Evolutionary conservation across 2,797 vertebrate species (phyloP).

Genomic region (Amblyraja radiata): DNA sequence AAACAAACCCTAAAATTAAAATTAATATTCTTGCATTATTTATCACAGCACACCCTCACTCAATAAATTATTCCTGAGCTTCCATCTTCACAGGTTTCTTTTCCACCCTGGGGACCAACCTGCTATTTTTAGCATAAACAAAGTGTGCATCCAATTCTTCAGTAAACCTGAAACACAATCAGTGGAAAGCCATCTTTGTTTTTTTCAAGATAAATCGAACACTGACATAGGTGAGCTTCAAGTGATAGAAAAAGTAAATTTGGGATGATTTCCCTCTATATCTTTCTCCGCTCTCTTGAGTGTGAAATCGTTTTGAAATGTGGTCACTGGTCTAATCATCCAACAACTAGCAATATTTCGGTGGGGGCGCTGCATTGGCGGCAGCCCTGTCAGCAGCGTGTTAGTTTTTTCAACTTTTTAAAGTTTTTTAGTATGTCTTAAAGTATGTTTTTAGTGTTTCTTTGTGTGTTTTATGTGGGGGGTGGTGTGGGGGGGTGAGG

Average conservation of each 20-base stretch:
- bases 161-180: constrained; percentile 11
- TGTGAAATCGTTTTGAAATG: not conserved
- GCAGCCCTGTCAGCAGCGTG: too few relatives aligned
- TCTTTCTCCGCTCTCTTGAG: not conserved
- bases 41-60: not conserved
- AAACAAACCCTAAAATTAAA: not conserved
- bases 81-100: not conserved
- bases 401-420: too few relatives aligned
- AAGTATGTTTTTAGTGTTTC: too few relatives aligned
- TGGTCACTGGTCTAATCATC: not conserved
- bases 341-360: not conserved
- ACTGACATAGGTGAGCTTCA: not conserved
- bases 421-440: too few relatives aligned
- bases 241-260: not conserved
- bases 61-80: not conserved
- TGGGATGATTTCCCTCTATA: not conserved
- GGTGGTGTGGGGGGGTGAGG: too few relatives aligned
- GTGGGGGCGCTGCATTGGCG: too few relatives aligned
- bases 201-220: not conserved
- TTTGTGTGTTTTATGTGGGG: too few relatives aligned
- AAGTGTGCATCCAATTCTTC: not conserved
- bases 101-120: not conserved
- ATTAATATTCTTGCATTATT: not conserved
- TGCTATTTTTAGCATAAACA: not conserved
- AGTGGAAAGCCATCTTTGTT: not conserved